Percentiles rank a stretch among this genome's conserved stretches.
phyloP scores from a whole-genome alignment of 2,888 invertebrate genomes.

The Balanococcus diminutus region DNA sequence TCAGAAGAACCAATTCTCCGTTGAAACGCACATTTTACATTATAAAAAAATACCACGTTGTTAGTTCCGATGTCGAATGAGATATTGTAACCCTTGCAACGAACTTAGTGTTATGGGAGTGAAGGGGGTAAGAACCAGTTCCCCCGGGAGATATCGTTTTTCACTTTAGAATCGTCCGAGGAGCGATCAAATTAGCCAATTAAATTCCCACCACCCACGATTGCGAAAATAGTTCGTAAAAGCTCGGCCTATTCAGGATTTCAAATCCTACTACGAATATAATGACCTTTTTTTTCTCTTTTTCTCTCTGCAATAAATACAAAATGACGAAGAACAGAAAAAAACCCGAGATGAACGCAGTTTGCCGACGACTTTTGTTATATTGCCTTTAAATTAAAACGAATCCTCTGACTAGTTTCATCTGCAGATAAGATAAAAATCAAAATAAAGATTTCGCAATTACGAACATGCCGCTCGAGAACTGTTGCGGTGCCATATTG shows the following conservation, averaged over 20 bases:
- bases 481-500: conserved; percentile 37
- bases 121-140: background rate
- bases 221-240: background rate
- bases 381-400: conserved; percentile 51
- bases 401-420: background rate
- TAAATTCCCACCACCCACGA: background rate
- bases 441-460: conserved; percentile 41
- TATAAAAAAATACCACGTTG: background rate
- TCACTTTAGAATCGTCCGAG: background rate
- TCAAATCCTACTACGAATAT: background rate
- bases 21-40: background rate
- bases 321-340: conserved; percentile 5
- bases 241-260: background rate
- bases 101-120: background rate
- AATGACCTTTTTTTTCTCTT: background rate
- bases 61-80: background rate
- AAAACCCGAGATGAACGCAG: conserved; percentile 2
- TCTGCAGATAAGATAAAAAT: conserved; percentile 41
- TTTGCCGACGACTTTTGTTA: conserved; percentile 41
- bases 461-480: background rate
- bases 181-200: background rate
- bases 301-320: background rate
- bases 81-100: background rate
- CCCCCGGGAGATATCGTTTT: background rate
- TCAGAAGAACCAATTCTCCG: background rate